Base-by-base conservation (phyloP, 2,888 invertebrate genomes). In the Eustalomyia histrio region DNA sequence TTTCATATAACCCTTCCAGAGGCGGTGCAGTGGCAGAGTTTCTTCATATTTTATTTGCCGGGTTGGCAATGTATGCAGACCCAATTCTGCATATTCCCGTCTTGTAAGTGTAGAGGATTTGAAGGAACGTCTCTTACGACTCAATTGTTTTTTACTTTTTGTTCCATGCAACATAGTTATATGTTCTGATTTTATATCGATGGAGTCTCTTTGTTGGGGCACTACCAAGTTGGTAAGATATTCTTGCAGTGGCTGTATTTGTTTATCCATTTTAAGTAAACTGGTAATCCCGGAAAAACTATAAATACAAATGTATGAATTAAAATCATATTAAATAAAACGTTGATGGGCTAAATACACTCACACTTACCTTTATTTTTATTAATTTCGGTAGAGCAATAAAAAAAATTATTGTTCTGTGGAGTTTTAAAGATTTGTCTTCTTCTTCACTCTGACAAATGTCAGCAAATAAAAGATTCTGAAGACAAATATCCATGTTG, bases 1-100 rank as follows among this genome's bases (percentile, higher is more conserved):
- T 76, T 90, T 91, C 88, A 96, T 94, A 84, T 96, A 96, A 0
- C 93, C 92, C 88, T 91, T 91, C 96, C 96, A 96, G 80, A 96
- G 91, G 9, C 92, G 85, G 88, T 96, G 92, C 82, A 96, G 89
- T 0, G 92, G 92, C 57, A 93, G 73, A 4, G 94, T 90, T 83
- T 95, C 93, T n/a, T 86, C 87, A 85, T 95, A 96, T 80, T 92
- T 92, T 80, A 96, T 91, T 78, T 93, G 92, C 2, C 91, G 91
- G 78, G 92, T 92, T 2, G 93, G 92, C 72, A 95, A 89, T 67
- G 92, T 92, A 85, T 94, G 93, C 21, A 96, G 91, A 18, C 94
- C 94, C 4, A 95, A 87, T 1, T 90, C 84, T 73, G 92, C 92
- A 80, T 93, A 93, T 85, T 94, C 93, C 80, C 92, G 92, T 29